Base-by-base conservation (phyloP, 1,140 invertebrate genomes). In the Lanistes nyassanus region DNA sequence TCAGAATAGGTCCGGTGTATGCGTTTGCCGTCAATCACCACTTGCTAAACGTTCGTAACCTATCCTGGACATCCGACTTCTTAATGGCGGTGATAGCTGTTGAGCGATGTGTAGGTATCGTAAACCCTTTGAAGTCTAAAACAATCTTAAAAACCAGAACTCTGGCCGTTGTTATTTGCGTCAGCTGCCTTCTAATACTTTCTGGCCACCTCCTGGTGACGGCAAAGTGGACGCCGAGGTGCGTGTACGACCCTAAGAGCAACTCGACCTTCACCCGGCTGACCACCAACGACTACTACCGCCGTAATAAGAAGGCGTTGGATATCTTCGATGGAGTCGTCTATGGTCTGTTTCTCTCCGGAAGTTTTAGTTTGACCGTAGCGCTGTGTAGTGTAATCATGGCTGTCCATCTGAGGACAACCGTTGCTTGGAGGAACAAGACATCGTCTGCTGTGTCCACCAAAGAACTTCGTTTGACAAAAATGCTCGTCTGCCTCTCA, bases 241-340 rank as follows among this genome's bases (percentile, higher is more conserved):
- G 65, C n/a, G 16, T 67, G 23, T 37, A 39, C 65, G 37, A 67
- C 36, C 65, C 39, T 23, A 9, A 26, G 2, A 67, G n/a, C 34
- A 29, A 42, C 21, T n/a, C 19, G 36, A n/a, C 21, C 21, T 67
- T 47, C 37, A 42, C 37, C 3, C 37, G 37, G 36, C 37, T 67
- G n/a, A 42, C 37, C n/a, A 42, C 37, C 4, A 42, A 26, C 21
- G 7, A 7, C 37, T 67, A 42, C 47, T 67, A 67, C 37, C 47
- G 47, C 47, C 21, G 4, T 36, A 37, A 67, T 39, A 37, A 67
- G 19, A n/a, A 21, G 21, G 23, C 56, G 26, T 37, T 70, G 29
- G 53, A 55, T 29, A 56, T 56, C 53, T 58, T 70, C 29, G 68
- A 70, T 23, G 53, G 51, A 9, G 5, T 70, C 3, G 68, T 70